Evolutionary conservation across 2,888 invertebrate genomes (phyloP).

Genomic region (Chrysolina oricalcia): DNA sequence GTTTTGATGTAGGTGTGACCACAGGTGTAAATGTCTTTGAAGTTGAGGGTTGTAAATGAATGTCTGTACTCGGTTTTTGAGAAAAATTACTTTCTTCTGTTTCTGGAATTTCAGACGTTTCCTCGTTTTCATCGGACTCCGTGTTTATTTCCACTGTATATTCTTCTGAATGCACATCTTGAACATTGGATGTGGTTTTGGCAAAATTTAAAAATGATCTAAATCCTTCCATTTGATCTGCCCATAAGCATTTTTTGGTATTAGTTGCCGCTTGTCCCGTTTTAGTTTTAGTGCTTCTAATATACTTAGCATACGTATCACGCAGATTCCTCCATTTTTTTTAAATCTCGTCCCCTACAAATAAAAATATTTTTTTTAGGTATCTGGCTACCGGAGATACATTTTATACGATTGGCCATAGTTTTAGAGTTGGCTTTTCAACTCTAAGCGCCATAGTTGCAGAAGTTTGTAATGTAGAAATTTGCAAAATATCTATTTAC

Average conservation of each 20-base stretch:
- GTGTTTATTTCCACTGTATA: too few species aligned
- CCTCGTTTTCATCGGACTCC: too few species aligned
- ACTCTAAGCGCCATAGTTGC: slow-evolving; percentile 48
- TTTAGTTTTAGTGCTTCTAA: slow-evolving; percentile 42
- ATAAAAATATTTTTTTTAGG: slow-evolving; percentile 49
- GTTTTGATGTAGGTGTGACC: too few species aligned
- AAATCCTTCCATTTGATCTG: slow-evolving; percentile 35
- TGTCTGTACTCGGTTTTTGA: too few species aligned
- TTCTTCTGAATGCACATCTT: too few species aligned
- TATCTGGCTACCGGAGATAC: slow-evolving; percentile 53
- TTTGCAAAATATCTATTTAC: too few species aligned
- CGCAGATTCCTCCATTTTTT: slow-evolving; percentile 53
- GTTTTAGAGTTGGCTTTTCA: slow-evolving; percentile 52
- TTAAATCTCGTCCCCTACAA: slow-evolving; percentile 49
- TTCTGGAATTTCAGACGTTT: too few species aligned
- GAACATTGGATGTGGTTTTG: slow-evolving; percentile 37
- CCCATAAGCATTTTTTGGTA: slow-evolving; percentile 41
- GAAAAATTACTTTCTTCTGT: too few species aligned
- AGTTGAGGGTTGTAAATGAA: too few species aligned
- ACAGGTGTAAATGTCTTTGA: too few species aligned
- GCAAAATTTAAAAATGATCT: slow-evolving; percentile 37
- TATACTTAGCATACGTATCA: slow-evolving; percentile 47
- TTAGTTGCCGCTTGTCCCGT: slow-evolving; percentile 41
- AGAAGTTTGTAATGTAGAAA: slow-evolving; percentile 52
- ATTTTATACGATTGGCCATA: slow-evolving; percentile 50